Evolutionary conservation across 2,888 invertebrate species (phyloP).

Genomic region (Orchesellides sinensis): DNA sequence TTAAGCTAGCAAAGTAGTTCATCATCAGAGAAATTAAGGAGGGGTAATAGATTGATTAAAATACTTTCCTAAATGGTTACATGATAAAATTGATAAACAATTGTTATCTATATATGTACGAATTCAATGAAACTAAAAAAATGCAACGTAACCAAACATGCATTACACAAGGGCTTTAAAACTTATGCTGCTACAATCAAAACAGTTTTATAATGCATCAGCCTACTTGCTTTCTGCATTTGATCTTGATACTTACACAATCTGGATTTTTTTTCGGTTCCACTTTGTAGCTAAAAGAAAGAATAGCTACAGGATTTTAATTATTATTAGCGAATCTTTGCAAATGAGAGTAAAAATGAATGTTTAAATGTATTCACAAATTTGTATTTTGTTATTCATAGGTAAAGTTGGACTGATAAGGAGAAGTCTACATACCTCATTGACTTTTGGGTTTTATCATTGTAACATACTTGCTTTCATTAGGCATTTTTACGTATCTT

Average conservation of each 20-base stretch:
- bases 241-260: conserved; percentile 5
- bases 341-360: conserved; percentile 48
- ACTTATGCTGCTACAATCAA: no score
- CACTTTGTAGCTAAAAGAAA: conserved; percentile 26
- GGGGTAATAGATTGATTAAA: conserved; percentile 37
- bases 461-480: no score
- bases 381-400: no score
- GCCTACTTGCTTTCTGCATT: no score
- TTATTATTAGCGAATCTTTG: no score
- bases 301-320: neutral
- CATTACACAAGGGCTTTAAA: conserved; percentile 33
- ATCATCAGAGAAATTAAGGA: neutral
- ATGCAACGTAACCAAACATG: no score
- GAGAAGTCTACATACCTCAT: no score
- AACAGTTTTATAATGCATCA: neutral
- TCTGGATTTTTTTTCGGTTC: conserved; percentile 39
- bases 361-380: conserved; percentile 45
- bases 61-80: conserved; percentile 52
- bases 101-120: conserved; percentile 15
- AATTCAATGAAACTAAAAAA: neutral
- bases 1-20: conserved; percentile 36
- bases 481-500: no score
- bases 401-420: no score
- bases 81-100: conserved; percentile 37
- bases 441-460: no score